phyloP scores from a whole-genome alignment of 2,888 invertebrate species.

The Anthophora plumipes region DNA sequence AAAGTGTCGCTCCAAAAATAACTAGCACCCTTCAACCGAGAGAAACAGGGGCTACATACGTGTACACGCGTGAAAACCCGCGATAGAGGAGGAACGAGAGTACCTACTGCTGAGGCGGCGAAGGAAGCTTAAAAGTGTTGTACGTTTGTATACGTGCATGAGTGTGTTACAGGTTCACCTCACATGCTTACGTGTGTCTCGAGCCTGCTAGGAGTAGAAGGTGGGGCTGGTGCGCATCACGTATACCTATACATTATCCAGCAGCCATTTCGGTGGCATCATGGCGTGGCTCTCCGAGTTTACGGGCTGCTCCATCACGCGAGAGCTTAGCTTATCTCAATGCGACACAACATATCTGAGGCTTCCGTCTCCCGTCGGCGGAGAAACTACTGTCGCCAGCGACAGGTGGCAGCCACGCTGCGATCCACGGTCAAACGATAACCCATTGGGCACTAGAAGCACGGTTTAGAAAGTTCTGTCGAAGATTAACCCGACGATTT shows the following conservation, averaged over 20 bases:
- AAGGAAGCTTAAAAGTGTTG: slow-evolving; percentile 46
- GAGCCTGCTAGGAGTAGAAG: slow-evolving; percentile 50
- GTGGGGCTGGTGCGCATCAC: slow-evolving; percentile 54
- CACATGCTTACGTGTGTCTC: neutral
- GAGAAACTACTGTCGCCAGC: slow-evolving; percentile 78
- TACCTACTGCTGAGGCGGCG: slow-evolving; percentile 28
- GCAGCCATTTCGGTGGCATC: slow-evolving; percentile 81
- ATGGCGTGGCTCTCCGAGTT: slow-evolving; percentile 78
- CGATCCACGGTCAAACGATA: slow-evolving; percentile 78
- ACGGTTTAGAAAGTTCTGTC: slow-evolving; percentile 77
- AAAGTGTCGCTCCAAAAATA: slow-evolving; percentile 56
- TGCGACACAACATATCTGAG: slow-evolving; percentile 82
- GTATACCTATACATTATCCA: slow-evolving; percentile 80
- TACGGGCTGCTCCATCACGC: slow-evolving; percentile 83
- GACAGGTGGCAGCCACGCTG: slow-evolving; percentile 71
- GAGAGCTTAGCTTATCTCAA: slow-evolving; percentile 84
- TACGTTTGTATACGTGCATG: neutral
- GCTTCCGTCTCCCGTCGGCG: slow-evolving; percentile 77
- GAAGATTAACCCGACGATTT: slow-evolving; percentile 80
- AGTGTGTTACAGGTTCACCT: neutral
- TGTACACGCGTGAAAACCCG: slow-evolving; percentile 23
- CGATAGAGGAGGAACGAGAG: slow-evolving; percentile 25
- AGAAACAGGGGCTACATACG: slow-evolving; percentile 27
- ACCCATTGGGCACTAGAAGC: slow-evolving; percentile 46
- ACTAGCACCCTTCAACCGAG: slow-evolving; percentile 26